Evolutionary conservation across 2,888 invertebrate species (phyloP).

Genomic region (Synanthedon tipuliformis): DNA sequence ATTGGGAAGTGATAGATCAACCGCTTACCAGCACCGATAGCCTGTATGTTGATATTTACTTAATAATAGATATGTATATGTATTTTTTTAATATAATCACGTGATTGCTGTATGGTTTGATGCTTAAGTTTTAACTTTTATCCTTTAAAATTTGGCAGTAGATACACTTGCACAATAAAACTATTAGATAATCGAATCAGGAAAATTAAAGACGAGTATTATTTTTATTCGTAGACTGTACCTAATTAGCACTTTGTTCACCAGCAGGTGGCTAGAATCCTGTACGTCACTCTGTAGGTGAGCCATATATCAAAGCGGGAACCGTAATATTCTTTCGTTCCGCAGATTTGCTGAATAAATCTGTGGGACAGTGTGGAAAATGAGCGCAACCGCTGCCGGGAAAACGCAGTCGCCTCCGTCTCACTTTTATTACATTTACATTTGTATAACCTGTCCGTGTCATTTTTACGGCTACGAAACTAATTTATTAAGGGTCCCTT

Average conservation of each 20-base stretch:
- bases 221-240: no score
- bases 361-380: conserved; percentile 9
- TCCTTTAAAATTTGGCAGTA: no score
- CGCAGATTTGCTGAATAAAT: conserved; percentile 32
- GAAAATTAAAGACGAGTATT: no score
- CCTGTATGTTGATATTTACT: no score
- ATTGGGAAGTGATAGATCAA: no score
- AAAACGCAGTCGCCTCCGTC: background rate
- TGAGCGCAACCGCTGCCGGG: background rate
- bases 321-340: conserved; percentile 33
- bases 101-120: no score
- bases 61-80: no score
- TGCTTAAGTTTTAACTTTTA: no score
- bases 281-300: conserved; percentile 14
- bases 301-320: conserved; percentile 22
- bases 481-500: background rate
- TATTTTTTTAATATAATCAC: no score
- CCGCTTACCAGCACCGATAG: no score
- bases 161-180: no score
- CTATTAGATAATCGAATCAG: no score
- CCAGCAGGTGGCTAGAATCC: conserved; percentile 1
- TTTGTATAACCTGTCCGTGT: background rate
- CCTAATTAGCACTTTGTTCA: background rate
- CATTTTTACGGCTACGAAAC: background rate
- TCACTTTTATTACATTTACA: background rate